phyloP scores from a whole-genome alignment of 1,140 invertebrate genomes.

The Maconellicoccus hirsutus region DNA sequence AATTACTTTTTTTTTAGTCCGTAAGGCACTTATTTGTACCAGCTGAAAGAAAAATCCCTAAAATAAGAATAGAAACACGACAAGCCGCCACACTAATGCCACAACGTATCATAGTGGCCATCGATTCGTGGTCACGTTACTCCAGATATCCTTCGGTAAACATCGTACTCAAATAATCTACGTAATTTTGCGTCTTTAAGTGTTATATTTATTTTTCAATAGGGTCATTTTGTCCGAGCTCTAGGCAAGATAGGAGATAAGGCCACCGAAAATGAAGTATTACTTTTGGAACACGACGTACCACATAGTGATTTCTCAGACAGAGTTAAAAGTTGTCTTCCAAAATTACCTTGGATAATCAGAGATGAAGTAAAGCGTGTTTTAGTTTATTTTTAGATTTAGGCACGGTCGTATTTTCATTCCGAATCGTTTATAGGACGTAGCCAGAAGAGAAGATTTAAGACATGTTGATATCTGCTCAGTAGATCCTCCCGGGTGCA shows the following conservation, averaged over 20 bases:
- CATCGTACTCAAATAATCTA: neutral
- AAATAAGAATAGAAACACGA: slow-evolving; percentile 81
- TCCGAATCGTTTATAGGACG: slow-evolving; percentile 47
- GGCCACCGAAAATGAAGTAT: slow-evolving; percentile 87
- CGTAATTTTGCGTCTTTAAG: neutral
- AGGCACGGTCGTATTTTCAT: slow-evolving; percentile 23
- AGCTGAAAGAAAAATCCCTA: slow-evolving; percentile 78
- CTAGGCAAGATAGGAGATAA: slow-evolving; percentile 74
- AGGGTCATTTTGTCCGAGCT: slow-evolving; percentile 80
- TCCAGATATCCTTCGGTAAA: slow-evolving; percentile 47
- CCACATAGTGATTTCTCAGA: slow-evolving; percentile 92
- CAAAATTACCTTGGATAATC: slow-evolving; percentile 80
- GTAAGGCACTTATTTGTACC: slow-evolving; percentile 77
- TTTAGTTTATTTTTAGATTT: slow-evolving; percentile 5
- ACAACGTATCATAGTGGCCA: slow-evolving; percentile 82
- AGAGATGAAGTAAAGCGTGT: slow-evolving; percentile 36
- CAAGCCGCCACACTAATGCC: slow-evolving; percentile 66
- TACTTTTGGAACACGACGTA: slow-evolving; percentile 93
- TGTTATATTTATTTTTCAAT: slow-evolving; percentile 25
- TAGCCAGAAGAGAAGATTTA: slow-evolving; percentile 66
- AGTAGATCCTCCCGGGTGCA: slow-evolving; percentile 97
- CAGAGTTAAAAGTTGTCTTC: slow-evolving; percentile 83
- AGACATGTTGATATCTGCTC: slow-evolving; percentile 81
- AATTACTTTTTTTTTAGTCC: slow-evolving; percentile 39
- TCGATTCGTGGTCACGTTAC: slow-evolving; percentile 83